Evolutionary conservation across 2,797 vertebrate species (phyloP).

Genomic region (Streptopelia turtur): DNA sequence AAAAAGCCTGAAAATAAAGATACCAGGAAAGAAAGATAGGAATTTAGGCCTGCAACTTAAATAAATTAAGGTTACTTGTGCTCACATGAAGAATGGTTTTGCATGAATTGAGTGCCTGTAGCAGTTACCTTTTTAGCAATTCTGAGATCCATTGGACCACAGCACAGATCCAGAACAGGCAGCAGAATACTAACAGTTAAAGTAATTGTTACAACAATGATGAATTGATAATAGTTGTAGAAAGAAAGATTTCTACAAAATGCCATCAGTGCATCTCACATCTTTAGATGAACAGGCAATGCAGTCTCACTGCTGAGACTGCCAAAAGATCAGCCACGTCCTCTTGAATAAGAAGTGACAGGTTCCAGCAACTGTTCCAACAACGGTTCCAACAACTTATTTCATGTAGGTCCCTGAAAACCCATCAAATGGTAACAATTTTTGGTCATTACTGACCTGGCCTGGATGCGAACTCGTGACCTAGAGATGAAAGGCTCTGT

Average conservation of each 20-base stretch:
- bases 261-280: background rate
- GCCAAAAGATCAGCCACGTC: background rate
- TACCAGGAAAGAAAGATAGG: conserved; percentile 33
- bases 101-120: background rate
- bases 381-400: conserved; percentile 23
- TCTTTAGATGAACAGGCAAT: background rate
- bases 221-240: background rate
- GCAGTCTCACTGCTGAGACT: background rate
- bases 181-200: conserved; percentile 11
- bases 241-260: conserved; percentile 23
- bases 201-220: background rate
- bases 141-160: conserved; percentile 10
- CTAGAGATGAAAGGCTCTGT: conserved; percentile 74
- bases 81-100: background rate
- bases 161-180: conserved; percentile 56
- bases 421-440: conserved; percentile 60
- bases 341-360: conserved; percentile 14
- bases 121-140: conserved; percentile 9
- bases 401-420: conserved; percentile 56
- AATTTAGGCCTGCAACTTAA: conserved; percentile 15
- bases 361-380: conserved; percentile 37
- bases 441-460: conserved; percentile 75
- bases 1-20: conserved; percentile 47
- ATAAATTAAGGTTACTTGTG: background rate
- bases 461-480: conserved; percentile 71